These are phyloP conservation scores for Cheilosia grossa DNA, from an alignment of 2,888 invertebrate genomes.

Conservation along the genomic window DNA sequence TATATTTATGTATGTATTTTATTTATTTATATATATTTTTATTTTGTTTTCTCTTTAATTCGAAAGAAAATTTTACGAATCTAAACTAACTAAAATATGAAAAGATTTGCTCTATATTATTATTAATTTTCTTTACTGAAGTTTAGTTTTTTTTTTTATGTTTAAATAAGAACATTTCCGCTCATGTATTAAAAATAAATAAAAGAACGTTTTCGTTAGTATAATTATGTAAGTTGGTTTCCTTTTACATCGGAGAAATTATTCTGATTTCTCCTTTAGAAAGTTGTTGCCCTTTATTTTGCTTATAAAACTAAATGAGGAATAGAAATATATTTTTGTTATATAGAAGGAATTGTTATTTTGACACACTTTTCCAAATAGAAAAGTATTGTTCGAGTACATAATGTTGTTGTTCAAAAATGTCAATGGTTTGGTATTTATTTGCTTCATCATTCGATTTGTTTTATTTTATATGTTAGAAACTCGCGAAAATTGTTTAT, in stretches of 20 bases:
- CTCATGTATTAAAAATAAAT: constrained; percentile 61
- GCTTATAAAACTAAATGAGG: constrained; percentile 45
- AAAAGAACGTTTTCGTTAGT: constrained; percentile 54
- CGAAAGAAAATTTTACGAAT: constrained; percentile 57
- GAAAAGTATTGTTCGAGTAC: constrained; percentile 40
- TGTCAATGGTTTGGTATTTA: constrained; percentile 14
- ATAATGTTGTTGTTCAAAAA: constrained; percentile 31
- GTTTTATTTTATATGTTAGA: constrained; percentile 11
- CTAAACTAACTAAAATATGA: constrained; percentile 60
- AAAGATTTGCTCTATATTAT: constrained; percentile 9
- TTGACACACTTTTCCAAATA: constrained; percentile 43
- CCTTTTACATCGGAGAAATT: constrained; percentile 37
- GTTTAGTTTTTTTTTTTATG: constrained; percentile 32
- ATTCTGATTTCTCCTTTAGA: constrained; percentile 15
- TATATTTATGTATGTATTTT: constrained; percentile 43
- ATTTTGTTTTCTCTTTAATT: constrained; percentile 29
- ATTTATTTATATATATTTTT: constrained; percentile 36
- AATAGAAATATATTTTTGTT: constrained; percentile 39
- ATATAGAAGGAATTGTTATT: not conserved
- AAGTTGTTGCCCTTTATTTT: constrained; percentile 49
- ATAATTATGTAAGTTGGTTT: constrained; percentile 25
- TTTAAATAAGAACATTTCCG: constrained; percentile 40
- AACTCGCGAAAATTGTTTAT: constrained; percentile 53
- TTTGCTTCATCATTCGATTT: constrained; percentile 25
- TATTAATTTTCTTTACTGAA: constrained; percentile 35